Evolutionary conservation across 1,140 invertebrate genomes (phyloP).

Genomic region (Cyclina sinensis): DNA sequence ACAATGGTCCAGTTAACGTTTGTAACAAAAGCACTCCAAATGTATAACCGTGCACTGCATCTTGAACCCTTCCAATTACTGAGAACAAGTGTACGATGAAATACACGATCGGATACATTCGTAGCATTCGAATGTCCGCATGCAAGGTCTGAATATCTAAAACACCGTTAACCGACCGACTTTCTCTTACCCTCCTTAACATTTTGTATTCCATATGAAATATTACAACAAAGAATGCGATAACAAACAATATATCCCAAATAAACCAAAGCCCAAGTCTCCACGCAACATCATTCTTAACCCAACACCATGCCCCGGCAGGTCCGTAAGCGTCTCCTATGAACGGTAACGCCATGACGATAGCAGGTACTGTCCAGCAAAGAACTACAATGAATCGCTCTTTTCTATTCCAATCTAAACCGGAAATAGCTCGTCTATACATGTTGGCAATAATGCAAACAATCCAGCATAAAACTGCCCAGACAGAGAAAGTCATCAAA

Average conservation of each 20-base stretch:
- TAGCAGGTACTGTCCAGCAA: constrained; percentile 2
- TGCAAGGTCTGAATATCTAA: not conserved
- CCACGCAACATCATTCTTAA: not conserved
- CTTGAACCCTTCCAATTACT: constrained; percentile 11
- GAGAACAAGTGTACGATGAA: not conserved
- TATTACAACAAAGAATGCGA: not conserved
- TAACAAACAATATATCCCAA: constrained; percentile 11
- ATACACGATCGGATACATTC: constrained; percentile 38
- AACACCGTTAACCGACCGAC: not conserved
- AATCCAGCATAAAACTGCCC: constrained; percentile 9
- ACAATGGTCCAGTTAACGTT: not conserved
- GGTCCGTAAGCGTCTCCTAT: constrained; percentile 12
- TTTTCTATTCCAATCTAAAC: not conserved
- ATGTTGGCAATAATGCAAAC: not conserved
- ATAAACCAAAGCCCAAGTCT: constrained; percentile 32
- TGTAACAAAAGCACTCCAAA: constrained; percentile 1
- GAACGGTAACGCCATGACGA: not conserved
- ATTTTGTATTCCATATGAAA: not conserved
- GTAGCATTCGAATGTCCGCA: constrained; percentile 1
- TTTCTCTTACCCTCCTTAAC: not conserved
- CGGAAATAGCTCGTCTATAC: constrained; percentile 5
- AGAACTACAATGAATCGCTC: not conserved
- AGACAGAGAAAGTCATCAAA: constrained; percentile 17
- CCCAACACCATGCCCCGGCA: constrained; percentile 43
- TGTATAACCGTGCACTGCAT: not conserved